Base-by-base conservation (phyloP, 2,797 vertebrate genomes). In the Onychomys arenicola region DNA sequence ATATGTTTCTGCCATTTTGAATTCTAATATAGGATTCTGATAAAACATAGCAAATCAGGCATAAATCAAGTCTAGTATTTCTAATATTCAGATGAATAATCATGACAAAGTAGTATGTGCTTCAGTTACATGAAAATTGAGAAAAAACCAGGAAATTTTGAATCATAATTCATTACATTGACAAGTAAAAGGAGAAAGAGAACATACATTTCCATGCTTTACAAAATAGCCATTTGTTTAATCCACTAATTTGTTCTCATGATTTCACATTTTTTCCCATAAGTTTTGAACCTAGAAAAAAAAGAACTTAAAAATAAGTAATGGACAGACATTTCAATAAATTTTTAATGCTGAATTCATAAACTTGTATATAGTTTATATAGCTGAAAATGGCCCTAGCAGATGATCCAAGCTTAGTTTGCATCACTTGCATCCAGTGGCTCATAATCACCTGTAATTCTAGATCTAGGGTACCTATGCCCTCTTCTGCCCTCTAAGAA, bases 101-200 rank as follows among this genome's bases (percentile, higher is more conserved):
- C 80, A 90, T 37, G 5, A 82, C 43, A 88, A 95, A 59, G 67
- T 29, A 85, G 12, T 93, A 73, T 9, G 0, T 37, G 37, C 75
- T 92, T 86, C 37, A 67, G n/a, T 80, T 92, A 73, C 27, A 25
- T 85, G 88, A 94, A 43, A 88, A 71, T 37, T 25, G 71, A 63
- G 52, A 90, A 92, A 92, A 52, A 29, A 52, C 80, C 86, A 81
- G 32, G 16, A 85, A 91, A 91, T 73, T 69, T 90, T 34, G 13
- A 88, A 37, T 49, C 8, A 69, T 65, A 85, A 75, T 37, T 91
- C 9, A 81, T 80, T 34, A 93, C 2, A 61, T 21, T 27, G 91
- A 82, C 17, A 97, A 69, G 86, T 76, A 90, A 92, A 89, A 94
- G 25, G 1, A 90, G 13, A 93, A 94, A 93, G 95, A 11, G 52